Base-by-base conservation (phyloP, 2,888 invertebrate species). In the Epicampocera succincta region DNA sequence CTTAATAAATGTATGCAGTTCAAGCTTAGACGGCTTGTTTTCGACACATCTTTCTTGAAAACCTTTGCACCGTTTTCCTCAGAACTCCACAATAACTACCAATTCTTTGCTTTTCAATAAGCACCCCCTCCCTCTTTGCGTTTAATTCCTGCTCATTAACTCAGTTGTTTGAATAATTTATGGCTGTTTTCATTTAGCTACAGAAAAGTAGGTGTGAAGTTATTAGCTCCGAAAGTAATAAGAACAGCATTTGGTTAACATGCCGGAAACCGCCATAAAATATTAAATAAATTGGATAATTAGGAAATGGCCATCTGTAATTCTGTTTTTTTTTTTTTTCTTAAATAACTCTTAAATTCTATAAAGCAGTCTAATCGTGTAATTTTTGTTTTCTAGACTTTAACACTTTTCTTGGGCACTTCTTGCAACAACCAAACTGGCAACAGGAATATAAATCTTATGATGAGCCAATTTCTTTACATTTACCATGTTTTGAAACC, bases 171-270 rank as follows among this genome's bases (percentile, higher is more conserved):
- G 29, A 21, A 56, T 72, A 72, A 78, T 78, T 72, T 60, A 78
- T 78, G 50, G 15, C 5, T 13, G 65, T 56, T 9, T 63, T 63
- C 56, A 15, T 77, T 78, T 44, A 33, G 13, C 44, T 46, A 68
- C 42, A 61, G 61, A 6, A 44, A 69, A 77, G 40, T 21, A 78
- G 72, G 65, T 66, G 72, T 60, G 72, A 72, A 66, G 38, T 72
- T 60, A 60, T 60, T 72, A 66, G 44, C 17, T 72, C 44, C 56
- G 58, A 50, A 50, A 71, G 50, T 50, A 63, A 71, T 42, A 56
- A 44, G 29, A 50, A 58, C 72, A 77, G 65, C 58, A 77, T 77
- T 65, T 65, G 56, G 63, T 12, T 33, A 46, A 40, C 12, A 66
- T 21, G 48, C 50, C 63, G 19, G 17, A 13, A 46, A 25, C 44